Percentiles rank a stretch among this genome's conserved stretches.
phyloP scores from a whole-genome alignment of 2,888 invertebrate species.

The Cancer borealis region DNA sequence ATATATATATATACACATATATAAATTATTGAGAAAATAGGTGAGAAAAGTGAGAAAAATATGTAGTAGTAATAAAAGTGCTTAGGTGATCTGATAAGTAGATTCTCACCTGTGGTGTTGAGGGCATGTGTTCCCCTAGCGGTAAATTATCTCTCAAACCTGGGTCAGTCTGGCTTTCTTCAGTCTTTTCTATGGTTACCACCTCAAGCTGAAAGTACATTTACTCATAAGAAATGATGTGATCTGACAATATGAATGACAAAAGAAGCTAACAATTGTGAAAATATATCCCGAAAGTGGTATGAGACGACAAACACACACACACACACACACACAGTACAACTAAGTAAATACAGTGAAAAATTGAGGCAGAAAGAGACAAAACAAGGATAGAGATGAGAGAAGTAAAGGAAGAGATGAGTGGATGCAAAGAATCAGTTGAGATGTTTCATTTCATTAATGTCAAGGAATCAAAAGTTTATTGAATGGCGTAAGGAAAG shows the following conservation, averaged over 20 bases:
- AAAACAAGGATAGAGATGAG: too few relatives aligned
- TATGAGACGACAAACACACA: too few relatives aligned
- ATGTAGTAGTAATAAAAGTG: neutral
- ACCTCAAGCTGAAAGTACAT: conserved; percentile 65
- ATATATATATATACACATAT: too few relatives aligned
- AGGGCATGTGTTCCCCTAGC: neutral
- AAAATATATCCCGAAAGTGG: too few relatives aligned
- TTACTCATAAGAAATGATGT: neutral
- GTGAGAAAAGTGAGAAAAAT: neutral
- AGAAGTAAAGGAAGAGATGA: too few relatives aligned
- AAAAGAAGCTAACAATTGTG: neutral
- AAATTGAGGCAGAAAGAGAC: too few relatives aligned
- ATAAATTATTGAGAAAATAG: neutral
- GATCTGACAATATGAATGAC: neutral
- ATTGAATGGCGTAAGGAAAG: too few relatives aligned
- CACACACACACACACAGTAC: too few relatives aligned
- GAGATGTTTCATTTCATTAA: too few relatives aligned
- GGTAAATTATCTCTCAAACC: conserved; percentile 5
- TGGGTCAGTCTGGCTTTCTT: conserved; percentile 26
- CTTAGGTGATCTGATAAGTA: neutral
- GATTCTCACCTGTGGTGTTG: conserved; percentile 46
- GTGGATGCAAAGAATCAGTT: too few relatives aligned
- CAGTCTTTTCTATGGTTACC: conserved; percentile 37
- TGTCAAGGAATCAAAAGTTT: too few relatives aligned
- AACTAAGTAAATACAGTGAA: too few relatives aligned